These are phyloP conservation scores for Sprattus sprattus DNA, from an alignment of 2,113 vertebrate genomes.

Conservation along the genomic window DNA sequence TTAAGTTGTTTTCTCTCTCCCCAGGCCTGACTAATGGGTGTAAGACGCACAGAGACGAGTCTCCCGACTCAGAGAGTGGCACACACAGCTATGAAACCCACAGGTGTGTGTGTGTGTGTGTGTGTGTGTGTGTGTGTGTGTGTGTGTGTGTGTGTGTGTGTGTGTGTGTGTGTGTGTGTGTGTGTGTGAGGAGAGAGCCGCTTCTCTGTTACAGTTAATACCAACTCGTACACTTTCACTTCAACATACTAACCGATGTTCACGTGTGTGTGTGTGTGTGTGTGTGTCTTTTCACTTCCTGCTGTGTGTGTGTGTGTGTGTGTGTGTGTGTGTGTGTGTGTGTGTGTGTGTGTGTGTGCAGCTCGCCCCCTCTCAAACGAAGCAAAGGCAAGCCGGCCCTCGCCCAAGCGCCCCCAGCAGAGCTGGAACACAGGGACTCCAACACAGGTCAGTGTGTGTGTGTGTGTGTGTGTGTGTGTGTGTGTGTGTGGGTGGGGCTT, in stretches of 20 bases:
- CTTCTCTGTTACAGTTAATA: neutral
- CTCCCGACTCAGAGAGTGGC: constrained; percentile 75
- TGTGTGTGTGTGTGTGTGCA: constrained; percentile 49
- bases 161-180: no score
- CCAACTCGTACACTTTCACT: neutral
- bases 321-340: neutral
- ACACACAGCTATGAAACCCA: constrained; percentile 69
- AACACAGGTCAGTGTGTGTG: constrained; percentile 76
- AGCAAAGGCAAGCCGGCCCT: constrained; percentile 93
- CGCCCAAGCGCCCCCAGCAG: constrained; percentile 80
- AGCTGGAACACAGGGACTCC: constrained; percentile 79
- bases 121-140: no score
- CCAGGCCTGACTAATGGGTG: constrained; percentile 85
- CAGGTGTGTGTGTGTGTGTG: no score
- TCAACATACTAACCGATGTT: neutral
- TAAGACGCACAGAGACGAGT: constrained; percentile 69
- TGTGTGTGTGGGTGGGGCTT: neutral
- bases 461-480: neutral
- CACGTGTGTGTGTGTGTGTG: neutral
- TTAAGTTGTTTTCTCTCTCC: constrained; percentile 35
- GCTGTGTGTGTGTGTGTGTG: neutral
- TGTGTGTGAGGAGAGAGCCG: constrained; percentile 37
- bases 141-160: no score
- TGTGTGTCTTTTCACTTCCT: neutral
- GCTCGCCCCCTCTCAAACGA: constrained; percentile 82